A percentile compares a stretch with the other conserved stretches of the same genome.
Conservation (phyloP, 2,888 invertebrate species). For the Lasioglossum leucozonium region DNA sequence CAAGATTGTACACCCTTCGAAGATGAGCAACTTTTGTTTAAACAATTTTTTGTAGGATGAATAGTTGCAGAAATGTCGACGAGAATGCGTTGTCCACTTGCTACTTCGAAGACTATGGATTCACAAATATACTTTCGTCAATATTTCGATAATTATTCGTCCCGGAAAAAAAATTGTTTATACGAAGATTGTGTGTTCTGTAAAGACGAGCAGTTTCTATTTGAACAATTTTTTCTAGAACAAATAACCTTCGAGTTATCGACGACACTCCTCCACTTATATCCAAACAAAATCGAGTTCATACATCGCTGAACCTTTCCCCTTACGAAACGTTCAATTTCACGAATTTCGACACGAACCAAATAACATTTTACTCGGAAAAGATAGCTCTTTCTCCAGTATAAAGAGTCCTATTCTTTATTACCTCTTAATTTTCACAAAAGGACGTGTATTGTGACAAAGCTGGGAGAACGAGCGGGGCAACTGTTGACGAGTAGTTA, state of each 20-base stretch:
- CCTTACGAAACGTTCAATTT: background rate
- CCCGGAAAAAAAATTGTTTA: background rate
- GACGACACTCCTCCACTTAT: background rate
- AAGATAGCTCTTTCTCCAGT: background rate
- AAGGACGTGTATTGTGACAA: background rate
- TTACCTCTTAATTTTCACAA: background rate
- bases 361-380: background rate
- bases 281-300: background rate
- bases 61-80: background rate
- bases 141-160: background rate
- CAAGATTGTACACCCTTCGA: no score
- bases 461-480: background rate
- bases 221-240: background rate
- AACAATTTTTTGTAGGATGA: background rate
- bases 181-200: background rate
- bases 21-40: no score
- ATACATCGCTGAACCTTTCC: background rate
- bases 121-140: background rate
- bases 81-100: background rate
- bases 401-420: background rate
- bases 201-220: background rate
- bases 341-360: background rate
- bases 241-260: background rate
- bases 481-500: background rate
- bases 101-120: background rate